Evolutionary conservation across 2,888 invertebrate species (phyloP).

Genomic region (Galerucella nymphaeae): DNA sequence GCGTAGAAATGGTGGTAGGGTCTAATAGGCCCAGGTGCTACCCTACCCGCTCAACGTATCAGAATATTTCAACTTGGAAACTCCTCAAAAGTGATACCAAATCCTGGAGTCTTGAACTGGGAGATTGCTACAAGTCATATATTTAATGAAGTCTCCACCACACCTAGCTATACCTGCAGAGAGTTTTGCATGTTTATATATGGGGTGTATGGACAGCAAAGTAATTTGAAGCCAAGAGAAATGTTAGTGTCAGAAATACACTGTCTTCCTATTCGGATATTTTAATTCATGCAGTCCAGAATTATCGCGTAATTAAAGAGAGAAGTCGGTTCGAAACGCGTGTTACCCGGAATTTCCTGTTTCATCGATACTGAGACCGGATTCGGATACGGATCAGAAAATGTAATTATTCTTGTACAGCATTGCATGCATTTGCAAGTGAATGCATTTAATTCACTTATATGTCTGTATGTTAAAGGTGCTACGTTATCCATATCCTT

Average conservation of each 20-base stretch:
- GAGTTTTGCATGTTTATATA: too few relatives aligned
- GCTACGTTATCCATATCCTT: not conserved
- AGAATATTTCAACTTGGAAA: too few relatives aligned
- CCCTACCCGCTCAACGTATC: too few relatives aligned
- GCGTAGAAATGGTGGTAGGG: too few relatives aligned
- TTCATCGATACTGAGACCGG: constrained; percentile 19
- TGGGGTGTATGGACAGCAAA: too few relatives aligned
- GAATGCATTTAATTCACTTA: constrained; percentile 23
- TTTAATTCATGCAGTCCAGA: not conserved
- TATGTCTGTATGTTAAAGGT: constrained; percentile 4
- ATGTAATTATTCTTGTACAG: constrained; percentile 28
- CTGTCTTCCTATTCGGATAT: not conserved
- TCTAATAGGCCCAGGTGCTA: too few relatives aligned
- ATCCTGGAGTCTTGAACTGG: too few relatives aligned
- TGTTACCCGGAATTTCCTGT: constrained; percentile 18
- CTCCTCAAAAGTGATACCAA: too few relatives aligned
- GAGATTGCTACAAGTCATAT: too few relatives aligned
- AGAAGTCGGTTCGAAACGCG: constrained; percentile 4
- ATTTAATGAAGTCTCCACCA: too few relatives aligned
- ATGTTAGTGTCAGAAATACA: not conserved
- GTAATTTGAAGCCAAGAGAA: not conserved
- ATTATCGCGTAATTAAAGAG: constrained; percentile 12
- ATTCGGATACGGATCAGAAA: constrained; percentile 18
- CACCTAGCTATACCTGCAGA: too few relatives aligned
- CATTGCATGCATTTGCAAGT: constrained; percentile 26